These are phyloP conservation scores for Rhombomys opimus DNA, from an alignment of 2,113 vertebrate species.

Conservation along the genomic window DNA sequence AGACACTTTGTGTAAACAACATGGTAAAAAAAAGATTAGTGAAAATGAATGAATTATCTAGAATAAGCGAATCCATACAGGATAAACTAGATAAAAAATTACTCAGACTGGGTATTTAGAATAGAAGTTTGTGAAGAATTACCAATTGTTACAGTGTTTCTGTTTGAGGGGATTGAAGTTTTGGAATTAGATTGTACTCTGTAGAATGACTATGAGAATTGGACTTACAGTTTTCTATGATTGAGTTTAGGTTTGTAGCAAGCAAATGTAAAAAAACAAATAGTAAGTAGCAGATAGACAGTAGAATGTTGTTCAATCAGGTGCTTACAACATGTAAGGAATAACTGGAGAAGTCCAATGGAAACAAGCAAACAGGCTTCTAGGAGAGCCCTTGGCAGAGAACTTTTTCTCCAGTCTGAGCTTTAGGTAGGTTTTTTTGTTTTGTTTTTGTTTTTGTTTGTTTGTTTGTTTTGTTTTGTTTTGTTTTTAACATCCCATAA, in stretches of 20 bases:
- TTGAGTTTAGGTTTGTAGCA: neutral
- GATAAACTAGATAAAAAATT: neutral
- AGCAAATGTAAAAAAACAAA: neutral
- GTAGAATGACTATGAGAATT: neutral
- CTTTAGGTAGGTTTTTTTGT: neutral
- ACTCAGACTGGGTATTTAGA: neutral
- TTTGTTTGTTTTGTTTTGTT: too few species aligned
- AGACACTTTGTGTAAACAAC: neutral
- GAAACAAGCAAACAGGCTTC: neutral
- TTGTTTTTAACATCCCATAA: too few species aligned
- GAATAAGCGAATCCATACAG: neutral
- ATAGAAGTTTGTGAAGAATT: too few species aligned
- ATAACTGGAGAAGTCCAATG: neutral
- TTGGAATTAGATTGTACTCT: neutral
- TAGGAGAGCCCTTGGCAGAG: neutral
- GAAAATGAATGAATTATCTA: neutral
- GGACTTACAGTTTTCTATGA: neutral
- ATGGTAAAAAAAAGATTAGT: neutral
- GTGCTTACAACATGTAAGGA: neutral
- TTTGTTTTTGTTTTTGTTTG: too few species aligned
- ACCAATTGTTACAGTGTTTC: neutral
- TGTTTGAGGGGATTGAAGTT: neutral
- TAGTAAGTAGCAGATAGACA: neutral
- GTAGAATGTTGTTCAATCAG: neutral
- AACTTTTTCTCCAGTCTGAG: neutral